Evolutionary conservation across 2,888 invertebrate species (phyloP), one percentile per base, ranked within the genome.

Genomic region (Lithophane socia): DNA sequence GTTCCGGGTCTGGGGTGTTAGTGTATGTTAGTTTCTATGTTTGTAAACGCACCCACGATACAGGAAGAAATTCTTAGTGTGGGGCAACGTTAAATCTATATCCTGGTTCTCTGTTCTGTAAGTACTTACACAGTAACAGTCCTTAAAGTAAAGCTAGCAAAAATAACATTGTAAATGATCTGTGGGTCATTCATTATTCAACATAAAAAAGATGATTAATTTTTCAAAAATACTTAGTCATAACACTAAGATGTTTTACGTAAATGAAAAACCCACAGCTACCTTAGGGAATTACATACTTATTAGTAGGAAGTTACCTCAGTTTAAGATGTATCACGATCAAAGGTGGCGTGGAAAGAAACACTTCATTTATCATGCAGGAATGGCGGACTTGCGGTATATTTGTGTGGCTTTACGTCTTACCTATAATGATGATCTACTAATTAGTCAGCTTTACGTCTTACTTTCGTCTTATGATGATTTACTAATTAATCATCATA

Each of bases 251-350:
- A 66, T 70, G 9, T 52, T 78, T 64, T 70, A 72, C 81, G 81
- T 81, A 60, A 73, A 64, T 52, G 49, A 74, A 77, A 83, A 84
- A 78, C 84, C 81, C 84, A 73, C 24, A 52, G 10, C 47, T 37
- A 69, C 44, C 5, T 49, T 29, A 72, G 29, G 18, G 42, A 68
- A 44, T 73, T 44, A 70, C 66, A 54, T 16, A 49, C 16, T 37
- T 64, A n/a, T 42, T 49, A 12, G 29, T 54, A 56, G 49, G 63
- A 64, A 68, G 24, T 54, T 64, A 63, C 47, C 68, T 58, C 37
- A 44, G 24, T n/a, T n/a, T 63, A 37, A 56, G n/a, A 61, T 75
- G 54, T 37, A 82, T 83, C 70, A 80, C 37, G 67, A 67, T 56
- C 47, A 21, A 18, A 78, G 66, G 52, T 67, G 29, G 13, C 7